A percentile compares a stretch with the other conserved stretches of the same genome.
Conservation (phyloP, 2,113 vertebrate genomes). For the Trematomus loennbergii region DNA sequence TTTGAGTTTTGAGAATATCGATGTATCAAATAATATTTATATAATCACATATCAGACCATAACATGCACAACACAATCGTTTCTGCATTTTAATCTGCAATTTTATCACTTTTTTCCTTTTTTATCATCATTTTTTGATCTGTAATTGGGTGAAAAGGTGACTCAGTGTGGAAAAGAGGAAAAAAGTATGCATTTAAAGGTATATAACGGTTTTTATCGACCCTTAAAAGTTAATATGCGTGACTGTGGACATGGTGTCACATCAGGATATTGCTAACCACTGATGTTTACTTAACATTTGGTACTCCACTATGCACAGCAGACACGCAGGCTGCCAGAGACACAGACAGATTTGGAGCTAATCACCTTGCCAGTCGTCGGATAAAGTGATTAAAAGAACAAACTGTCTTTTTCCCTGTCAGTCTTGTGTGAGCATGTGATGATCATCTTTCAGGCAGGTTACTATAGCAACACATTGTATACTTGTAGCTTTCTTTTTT, state of each 20-base stretch:
- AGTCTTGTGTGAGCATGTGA: constrained; percentile 36
- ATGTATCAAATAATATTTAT: neutral
- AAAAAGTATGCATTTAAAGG: neutral
- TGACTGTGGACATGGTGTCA: neutral
- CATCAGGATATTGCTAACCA: constrained; percentile 20
- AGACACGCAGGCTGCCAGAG: constrained; percentile 45
- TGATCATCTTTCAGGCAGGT: neutral
- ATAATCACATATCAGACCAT: too few relatives aligned
- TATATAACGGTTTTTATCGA: neutral
- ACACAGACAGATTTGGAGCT: constrained; percentile 53
- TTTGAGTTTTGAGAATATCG: neutral
- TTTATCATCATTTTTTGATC: neutral
- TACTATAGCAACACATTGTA: constrained; percentile 1
- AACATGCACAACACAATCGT: neutral
- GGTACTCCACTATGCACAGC: constrained; percentile 20
- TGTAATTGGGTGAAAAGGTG: neutral
- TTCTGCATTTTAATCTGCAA: neutral
- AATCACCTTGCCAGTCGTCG: constrained; percentile 47
- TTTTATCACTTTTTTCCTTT: neutral
- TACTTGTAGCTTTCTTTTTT: neutral
- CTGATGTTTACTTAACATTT: constrained; percentile 49
- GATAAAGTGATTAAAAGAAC: constrained; percentile 52
- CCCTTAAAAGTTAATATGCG: neutral
- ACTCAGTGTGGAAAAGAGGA: neutral
- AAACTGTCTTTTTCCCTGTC: constrained; percentile 36